These are phyloP conservation scores for Harpalus rubripes DNA, from an alignment of 2,888 invertebrate species.

Conservation along the genomic window DNA sequence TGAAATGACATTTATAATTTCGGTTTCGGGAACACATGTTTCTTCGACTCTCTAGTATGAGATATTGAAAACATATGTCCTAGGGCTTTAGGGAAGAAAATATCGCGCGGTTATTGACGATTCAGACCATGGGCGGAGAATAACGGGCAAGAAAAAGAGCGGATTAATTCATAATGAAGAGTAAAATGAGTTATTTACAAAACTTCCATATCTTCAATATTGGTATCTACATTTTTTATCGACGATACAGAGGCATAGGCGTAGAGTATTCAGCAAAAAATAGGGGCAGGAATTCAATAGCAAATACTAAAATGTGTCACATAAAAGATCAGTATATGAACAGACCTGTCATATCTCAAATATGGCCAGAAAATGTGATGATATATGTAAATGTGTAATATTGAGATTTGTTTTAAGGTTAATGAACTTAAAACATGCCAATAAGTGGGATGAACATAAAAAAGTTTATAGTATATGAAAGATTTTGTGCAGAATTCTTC, in stretches of 20 bases:
- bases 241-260: too few relatives aligned
- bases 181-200: too few relatives aligned
- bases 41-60: slow-evolving; percentile 52
- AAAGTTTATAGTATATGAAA: not conserved
- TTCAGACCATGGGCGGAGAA: slow-evolving; percentile 15
- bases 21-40: slow-evolving; percentile 61
- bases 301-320: too few relatives aligned
- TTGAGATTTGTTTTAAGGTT: slow-evolving; percentile 23
- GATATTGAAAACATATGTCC: slow-evolving; percentile 67
- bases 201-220: too few relatives aligned
- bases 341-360: too few relatives aligned
- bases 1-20: slow-evolving; percentile 66
- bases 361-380: not conserved
- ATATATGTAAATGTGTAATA: not conserved
- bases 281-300: too few relatives aligned
- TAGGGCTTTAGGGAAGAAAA: slow-evolving; percentile 59
- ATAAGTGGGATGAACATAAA: slow-evolving; percentile 45
- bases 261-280: too few relatives aligned
- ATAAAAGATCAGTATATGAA: too few relatives aligned
- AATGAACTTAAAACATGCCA: slow-evolving; percentile 49
- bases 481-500: not conserved
- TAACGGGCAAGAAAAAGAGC: not conserved
- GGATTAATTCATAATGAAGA: not conserved
- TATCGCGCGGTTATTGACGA: slow-evolving; percentile 52
- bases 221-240: too few relatives aligned